These are phyloP conservation scores for Dexiosoma caninum DNA, from an alignment of 2,888 invertebrate genomes.

Conservation along the genomic window DNA sequence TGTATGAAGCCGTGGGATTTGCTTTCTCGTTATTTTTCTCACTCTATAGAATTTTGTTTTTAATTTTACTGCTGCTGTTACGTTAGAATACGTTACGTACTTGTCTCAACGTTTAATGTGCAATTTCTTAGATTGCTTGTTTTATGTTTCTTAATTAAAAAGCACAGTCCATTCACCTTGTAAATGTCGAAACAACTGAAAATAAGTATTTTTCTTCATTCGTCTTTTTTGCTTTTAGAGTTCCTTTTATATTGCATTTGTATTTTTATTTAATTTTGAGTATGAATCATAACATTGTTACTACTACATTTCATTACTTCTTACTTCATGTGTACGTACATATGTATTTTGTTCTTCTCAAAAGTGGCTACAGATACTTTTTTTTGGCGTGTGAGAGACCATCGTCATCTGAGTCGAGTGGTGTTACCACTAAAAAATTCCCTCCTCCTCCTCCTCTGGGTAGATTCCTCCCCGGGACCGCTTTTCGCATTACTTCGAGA, in stretches of 20 bases:
- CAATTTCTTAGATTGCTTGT: not conserved
- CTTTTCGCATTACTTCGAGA: no score
- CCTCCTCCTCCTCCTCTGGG: no score
- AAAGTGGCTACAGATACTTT: not conserved
- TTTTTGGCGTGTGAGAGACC: not conserved
- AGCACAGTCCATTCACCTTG: constrained; percentile 48
- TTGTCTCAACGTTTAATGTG: not conserved
- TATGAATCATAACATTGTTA: constrained; percentile 47
- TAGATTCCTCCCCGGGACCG: no score
- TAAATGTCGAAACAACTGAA: constrained; percentile 35
- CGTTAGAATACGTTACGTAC: not conserved
- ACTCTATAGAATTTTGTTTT: not conserved
- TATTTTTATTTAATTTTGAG: constrained; percentile 57
- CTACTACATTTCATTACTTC: not conserved
- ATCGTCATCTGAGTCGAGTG: no score
- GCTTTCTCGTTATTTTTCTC: not conserved
- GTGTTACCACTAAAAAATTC: no score
- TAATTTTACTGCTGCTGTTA: not conserved
- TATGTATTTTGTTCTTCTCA: not conserved
- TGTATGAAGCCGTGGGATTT: not conserved
- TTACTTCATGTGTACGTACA: no score
- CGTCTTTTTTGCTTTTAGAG: not conserved
- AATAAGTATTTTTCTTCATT: not conserved
- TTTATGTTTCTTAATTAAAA: constrained; percentile 4
- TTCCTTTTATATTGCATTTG: constrained; percentile 7